phyloP scores from a whole-genome alignment of 2,113 vertebrate species.

The Chroicocephalus ridibundus region DNA sequence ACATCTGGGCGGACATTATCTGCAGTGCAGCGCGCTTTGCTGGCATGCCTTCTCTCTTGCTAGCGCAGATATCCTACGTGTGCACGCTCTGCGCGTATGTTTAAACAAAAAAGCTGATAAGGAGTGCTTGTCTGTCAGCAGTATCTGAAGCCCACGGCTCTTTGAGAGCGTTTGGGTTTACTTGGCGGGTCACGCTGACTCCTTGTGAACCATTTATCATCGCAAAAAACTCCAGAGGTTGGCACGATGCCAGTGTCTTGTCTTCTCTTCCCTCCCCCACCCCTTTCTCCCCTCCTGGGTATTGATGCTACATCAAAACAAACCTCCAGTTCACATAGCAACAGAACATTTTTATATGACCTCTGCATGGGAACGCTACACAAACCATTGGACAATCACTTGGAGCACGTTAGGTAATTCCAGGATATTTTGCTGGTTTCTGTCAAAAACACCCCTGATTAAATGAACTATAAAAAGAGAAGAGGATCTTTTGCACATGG shows the following conservation, averaged over 20 bases:
- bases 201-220: slow-evolving; percentile 56
- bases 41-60: not conserved
- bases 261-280: not conserved
- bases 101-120: slow-evolving; percentile 58
- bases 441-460: slow-evolving; percentile 36
- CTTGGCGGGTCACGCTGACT: slow-evolving; percentile 67
- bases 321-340: slow-evolving; percentile 60
- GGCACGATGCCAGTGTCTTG: slow-evolving; percentile 31
- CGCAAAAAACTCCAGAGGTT: slow-evolving; percentile 36
- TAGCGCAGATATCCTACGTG: not conserved
- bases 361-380: not conserved
- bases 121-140: slow-evolving; percentile 59
- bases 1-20: not conserved
- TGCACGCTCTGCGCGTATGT: not conserved
- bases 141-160: slow-evolving; percentile 54
- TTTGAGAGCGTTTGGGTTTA: slow-evolving; percentile 55
- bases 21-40: not conserved
- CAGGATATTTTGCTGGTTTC: slow-evolving; percentile 46
- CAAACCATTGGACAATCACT: slow-evolving; percentile 6
- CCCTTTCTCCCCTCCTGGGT: slow-evolving; percentile 27
- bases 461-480: slow-evolving; percentile 36
- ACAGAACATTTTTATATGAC: slow-evolving; percentile 60
- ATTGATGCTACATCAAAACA: slow-evolving; percentile 65
- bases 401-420: slow-evolving; percentile 36
- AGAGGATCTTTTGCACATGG: not conserved